phyloP scores from a whole-genome alignment of 2,113 vertebrate genomes.

The Siniperca knerii region DNA sequence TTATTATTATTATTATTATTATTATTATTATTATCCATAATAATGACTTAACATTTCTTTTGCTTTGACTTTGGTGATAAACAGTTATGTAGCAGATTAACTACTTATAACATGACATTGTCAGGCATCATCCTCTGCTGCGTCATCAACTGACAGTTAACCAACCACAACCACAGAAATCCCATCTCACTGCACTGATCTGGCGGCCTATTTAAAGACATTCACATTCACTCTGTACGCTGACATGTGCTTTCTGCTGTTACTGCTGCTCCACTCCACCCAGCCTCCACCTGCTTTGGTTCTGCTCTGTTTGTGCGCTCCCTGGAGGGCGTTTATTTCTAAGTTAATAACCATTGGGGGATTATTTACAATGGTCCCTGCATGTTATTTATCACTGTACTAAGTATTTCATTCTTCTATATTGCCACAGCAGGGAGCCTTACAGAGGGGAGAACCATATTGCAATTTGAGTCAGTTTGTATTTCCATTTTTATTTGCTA shows the following conservation, averaged over 20 bases:
- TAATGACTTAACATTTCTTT: background rate
- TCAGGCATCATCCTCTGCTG: slow-evolving; percentile 7
- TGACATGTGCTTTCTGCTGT: slow-evolving; percentile 40
- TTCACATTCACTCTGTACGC: slow-evolving; percentile 15
- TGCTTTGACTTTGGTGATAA: background rate
- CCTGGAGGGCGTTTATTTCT: slow-evolving; percentile 66
- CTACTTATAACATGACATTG: background rate
- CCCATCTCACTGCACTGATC: slow-evolving; percentile 54
- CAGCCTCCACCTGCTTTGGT: slow-evolving; percentile 61
- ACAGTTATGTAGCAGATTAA: background rate
- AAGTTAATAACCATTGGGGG: slow-evolving; percentile 61
- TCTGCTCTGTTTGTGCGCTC: slow-evolving; percentile 48
- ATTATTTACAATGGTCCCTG: slow-evolving; percentile 59
- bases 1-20: background rate
- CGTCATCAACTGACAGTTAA: slow-evolving; percentile 12
- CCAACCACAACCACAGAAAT: slow-evolving; percentile 31
- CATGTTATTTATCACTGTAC: slow-evolving; percentile 48
- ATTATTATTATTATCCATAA: background rate
- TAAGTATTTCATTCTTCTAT: slow-evolving; percentile 33
- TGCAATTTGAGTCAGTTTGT: background rate
- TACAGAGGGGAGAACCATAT: background rate
- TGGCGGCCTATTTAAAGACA: slow-evolving; percentile 43
- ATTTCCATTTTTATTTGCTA: slow-evolving; percentile 33
- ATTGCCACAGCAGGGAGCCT: slow-evolving; percentile 33
- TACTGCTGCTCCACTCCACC: slow-evolving; percentile 53